Base-by-base conservation (phyloP, 2,888 invertebrate species). In the Acanthoscelides obtectus region DNA sequence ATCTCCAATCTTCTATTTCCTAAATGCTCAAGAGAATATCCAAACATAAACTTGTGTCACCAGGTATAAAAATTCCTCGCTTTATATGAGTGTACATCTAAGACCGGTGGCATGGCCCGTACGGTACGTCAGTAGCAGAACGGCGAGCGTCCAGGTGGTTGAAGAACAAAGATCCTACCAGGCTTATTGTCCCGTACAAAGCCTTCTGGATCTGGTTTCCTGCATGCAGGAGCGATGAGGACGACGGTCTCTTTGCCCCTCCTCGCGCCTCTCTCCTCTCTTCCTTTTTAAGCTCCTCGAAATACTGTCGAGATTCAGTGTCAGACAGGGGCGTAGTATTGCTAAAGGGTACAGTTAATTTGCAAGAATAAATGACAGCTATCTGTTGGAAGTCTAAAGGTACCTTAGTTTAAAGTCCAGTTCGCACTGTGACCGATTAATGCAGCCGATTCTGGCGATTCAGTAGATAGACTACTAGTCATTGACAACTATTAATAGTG, bases 171-270 rank as follows among this genome's bases (percentile, higher is more conserved):
- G 80, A 75, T 75, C 75, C 74, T 72, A 72, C 70, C 76, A 75
- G 75, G 75, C 77, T 76, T 76, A 81, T 82, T 82, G 81, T 82
- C 77, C 80, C 75, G 73, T 69, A 73, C 72, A 77, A 77, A 77
- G 73, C 45, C 75, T 72, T 72, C 75, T 74, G 75, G 77, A 78
- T 79, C 78, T 76, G 74, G 78, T 79, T 79, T 79, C 79, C 79
- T 79, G 79, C 25, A 68, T 75, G 45, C 67, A 71, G 65, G 68
- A 45, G 45, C 45, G 45, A 45, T 1, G 45, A 45, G 12, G 45
- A 8, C 8, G 25, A 45, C 45, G 45, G 45, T 45, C 45, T 45
- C 45, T 45, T 45, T 45, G 12, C 45, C 45, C 45, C 12, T 45
- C 45, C 45, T 69, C 71, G 63, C 27, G 20, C 71, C 72, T 70